phyloP scores from a whole-genome alignment of 2,888 invertebrate species.

The Tetanocera ferruginea region DNA sequence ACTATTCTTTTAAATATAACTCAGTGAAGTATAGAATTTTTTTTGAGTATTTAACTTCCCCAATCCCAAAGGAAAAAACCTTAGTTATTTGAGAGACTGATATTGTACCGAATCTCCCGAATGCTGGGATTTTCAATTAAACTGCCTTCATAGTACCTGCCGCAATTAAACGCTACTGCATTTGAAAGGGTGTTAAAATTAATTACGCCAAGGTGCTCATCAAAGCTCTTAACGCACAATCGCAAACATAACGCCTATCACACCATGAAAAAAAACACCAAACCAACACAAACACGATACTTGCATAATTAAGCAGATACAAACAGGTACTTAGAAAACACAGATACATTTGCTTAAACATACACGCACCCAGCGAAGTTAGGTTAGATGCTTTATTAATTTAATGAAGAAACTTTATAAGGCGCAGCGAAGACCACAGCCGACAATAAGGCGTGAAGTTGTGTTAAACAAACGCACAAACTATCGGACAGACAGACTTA shows the following conservation, averaged over 20 bases:
- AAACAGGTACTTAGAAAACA: background rate
- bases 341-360: background rate
- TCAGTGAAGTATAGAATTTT: too few relatives aligned
- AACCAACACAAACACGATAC: background rate
- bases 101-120: too few relatives aligned
- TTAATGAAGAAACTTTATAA: conserved; percentile 29
- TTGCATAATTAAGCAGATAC: conserved; percentile 40
- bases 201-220: conserved; percentile 21
- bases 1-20: too few relatives aligned
- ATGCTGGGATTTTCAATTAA: too few relatives aligned
- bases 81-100: too few relatives aligned
- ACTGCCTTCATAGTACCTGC: background rate
- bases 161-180: background rate
- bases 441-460: background rate
- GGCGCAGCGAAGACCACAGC: background rate
- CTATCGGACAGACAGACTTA: background rate
- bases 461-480: conserved; percentile 4
- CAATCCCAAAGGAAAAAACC: too few relatives aligned
- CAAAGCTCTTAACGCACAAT: background rate
- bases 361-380: background rate
- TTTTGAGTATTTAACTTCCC: too few relatives aligned
- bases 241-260: background rate
- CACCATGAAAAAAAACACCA: background rate
- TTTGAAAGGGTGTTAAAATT: conserved; percentile 31
- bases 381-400: conserved; percentile 1